Percentiles rank a stretch among this genome's conserved stretches.
Evolutionary conservation across 1,140 invertebrate species (phyloP).

Genomic region (Ectropis grisescens): DNA sequence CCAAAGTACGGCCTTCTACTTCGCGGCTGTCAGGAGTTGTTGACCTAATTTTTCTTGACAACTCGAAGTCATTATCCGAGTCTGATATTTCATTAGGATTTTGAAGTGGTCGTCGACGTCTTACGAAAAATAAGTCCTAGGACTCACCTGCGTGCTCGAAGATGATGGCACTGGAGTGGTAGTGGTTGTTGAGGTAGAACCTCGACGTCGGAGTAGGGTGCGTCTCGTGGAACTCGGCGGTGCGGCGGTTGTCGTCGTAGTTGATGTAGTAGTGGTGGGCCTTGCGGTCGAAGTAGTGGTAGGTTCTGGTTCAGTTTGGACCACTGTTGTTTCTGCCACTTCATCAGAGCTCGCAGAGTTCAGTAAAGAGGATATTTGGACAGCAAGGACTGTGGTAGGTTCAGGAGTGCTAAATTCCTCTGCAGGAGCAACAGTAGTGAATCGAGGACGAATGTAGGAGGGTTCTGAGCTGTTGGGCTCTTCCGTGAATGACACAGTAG

Average conservation of each 20-base stretch:
- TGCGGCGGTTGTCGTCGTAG: conserved; percentile 29
- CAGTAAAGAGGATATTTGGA: conserved; percentile 65
- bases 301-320: conserved; percentile 30
- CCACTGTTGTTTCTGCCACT: conserved; percentile 22
- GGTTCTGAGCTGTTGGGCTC: conserved; percentile 40
- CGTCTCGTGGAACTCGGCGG: conserved; percentile 38
- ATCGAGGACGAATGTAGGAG: conserved; percentile 13
- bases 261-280: conserved; percentile 20
- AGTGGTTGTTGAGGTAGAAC: conserved; percentile 38
- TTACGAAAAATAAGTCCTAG: conserved; percentile 65
- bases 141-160: conserved; percentile 65
- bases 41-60: conserved; percentile 55
- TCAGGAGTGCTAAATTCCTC: conserved; percentile 43
- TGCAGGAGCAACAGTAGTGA: conserved; percentile 21
- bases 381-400: conserved; percentile 57
- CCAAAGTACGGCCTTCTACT: conserved; percentile 20
- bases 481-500: conserved; percentile 34
- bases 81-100: conserved; percentile 61
- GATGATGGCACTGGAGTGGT: conserved; percentile 47
- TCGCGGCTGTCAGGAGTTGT: conserved; percentile 63
- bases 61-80: conserved; percentile 32
- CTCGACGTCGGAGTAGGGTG: conserved; percentile 40
- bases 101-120: conserved; percentile 50
- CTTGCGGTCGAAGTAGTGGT: no score
- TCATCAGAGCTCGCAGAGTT: conserved; percentile 46